These are phyloP conservation scores for Onychostoma macrolepis DNA, from an alignment of 2,113 vertebrate genomes.

Conservation along the genomic window DNA sequence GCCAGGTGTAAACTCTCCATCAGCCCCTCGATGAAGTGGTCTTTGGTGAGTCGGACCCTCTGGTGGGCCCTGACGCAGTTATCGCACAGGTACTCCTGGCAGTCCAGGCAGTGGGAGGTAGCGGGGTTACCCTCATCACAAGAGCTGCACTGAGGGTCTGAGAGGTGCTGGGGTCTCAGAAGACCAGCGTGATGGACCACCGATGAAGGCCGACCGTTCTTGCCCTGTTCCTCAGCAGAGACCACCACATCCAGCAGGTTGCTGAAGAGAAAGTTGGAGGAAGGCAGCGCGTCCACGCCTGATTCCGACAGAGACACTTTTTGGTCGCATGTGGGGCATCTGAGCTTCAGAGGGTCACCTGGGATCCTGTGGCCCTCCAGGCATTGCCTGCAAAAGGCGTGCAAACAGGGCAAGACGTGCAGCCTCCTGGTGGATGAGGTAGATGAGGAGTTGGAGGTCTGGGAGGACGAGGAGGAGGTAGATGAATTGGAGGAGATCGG, in stretches of 20 bases:
- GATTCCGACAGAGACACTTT: constrained; percentile 84
- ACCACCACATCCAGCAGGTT: constrained; percentile 87
- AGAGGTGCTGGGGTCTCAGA: constrained; percentile 72
- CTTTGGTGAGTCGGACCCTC: constrained; percentile 87
- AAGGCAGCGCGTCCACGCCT: constrained; percentile 86
- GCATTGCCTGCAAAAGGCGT: constrained; percentile 87
- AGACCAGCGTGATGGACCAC: constrained; percentile 64
- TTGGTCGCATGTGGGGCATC: constrained; percentile 86
- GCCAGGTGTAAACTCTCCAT: constrained; percentile 64
- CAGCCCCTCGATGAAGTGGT: constrained; percentile 86
- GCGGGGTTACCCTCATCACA: constrained; percentile 84
- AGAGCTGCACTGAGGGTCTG: constrained; percentile 79
- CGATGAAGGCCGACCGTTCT: constrained; percentile 64
- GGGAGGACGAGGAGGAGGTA: constrained; percentile 83
- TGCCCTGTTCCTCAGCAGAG: constrained; percentile 72
- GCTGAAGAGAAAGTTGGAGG: constrained; percentile 85
- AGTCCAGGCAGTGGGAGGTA: constrained; percentile 85
- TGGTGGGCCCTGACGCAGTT: constrained; percentile 87
- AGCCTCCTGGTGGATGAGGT: constrained; percentile 73
- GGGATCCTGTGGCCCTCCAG: constrained; percentile 83
- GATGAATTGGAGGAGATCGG: constrained; percentile 84
- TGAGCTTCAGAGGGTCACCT: constrained; percentile 80
- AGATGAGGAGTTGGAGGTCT: constrained; percentile 72
- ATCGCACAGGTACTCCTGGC: constrained; percentile 87
- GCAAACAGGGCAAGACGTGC: constrained; percentile 86